Conservation (phyloP, 2,888 invertebrate genomes). For the Nebria brevicollis region DNA sequence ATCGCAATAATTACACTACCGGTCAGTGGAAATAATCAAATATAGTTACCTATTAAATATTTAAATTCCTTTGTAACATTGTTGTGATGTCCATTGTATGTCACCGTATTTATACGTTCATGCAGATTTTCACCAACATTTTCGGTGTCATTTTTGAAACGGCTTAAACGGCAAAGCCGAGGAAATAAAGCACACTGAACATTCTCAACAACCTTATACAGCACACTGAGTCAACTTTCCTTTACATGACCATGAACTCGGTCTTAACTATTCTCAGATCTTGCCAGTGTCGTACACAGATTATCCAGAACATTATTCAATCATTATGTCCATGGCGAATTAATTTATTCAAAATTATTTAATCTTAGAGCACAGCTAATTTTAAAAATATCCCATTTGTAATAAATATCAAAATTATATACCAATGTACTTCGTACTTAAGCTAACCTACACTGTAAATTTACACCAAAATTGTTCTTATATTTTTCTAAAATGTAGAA, state of each 20-base stretch:
- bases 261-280: not conserved
- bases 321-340: not conserved
- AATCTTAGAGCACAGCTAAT: not conserved
- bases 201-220: conserved; percentile 20
- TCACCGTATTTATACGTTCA: conserved; percentile 30
- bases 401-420: no score
- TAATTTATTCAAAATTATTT: not conserved
- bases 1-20: not conserved
- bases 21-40: not conserved
- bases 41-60: conserved; percentile 14
- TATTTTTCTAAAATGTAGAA: no score
- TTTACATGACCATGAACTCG: conserved; percentile 43
- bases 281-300: not conserved
- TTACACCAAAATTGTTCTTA: no score
- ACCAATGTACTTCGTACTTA: no score
- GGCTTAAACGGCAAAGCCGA: not conserved
- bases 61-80: not conserved
- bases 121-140: conserved; percentile 39
- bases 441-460: no score
- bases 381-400: no score
- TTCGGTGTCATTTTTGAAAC: conserved; percentile 33
- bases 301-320: not conserved
- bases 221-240: conserved; percentile 35
- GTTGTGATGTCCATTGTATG: not conserved
- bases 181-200: conserved; percentile 18